Percentiles rank a stretch among this genome's conserved stretches.
Evolutionary conservation across 2,797 vertebrate genomes (phyloP).

Genomic region (Scolopax bukidnonensis): DNA sequence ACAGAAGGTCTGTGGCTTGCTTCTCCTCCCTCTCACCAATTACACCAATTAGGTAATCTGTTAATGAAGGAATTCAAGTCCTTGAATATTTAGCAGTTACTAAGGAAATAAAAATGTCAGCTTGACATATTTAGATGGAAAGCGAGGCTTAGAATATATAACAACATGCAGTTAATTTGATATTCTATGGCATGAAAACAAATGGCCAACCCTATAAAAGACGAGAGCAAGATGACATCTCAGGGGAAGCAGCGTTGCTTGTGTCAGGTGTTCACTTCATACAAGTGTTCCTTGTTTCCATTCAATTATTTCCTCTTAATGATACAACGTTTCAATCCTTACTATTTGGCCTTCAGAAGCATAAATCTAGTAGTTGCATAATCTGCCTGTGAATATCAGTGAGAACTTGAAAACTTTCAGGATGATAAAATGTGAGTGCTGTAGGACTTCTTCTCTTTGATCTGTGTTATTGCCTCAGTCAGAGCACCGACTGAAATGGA

Average conservation of each 20-base stretch:
- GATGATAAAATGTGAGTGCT: conserved; percentile 16
- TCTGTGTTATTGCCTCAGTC: neutral
- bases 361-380: conserved; percentile 22
- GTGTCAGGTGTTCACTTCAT: neutral
- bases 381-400: conserved; percentile 26
- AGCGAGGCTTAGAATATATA: neutral
- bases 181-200: neutral
- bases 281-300: neutral
- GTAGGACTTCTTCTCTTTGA: conserved; percentile 17
- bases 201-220: conserved; percentile 8
- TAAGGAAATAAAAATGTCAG: conserved; percentile 6
- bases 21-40: neutral
- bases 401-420: conserved; percentile 10
- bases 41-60: neutral
- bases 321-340: neutral
- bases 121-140: conserved; percentile 10
- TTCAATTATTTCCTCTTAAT: conserved; percentile 3
- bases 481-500: conserved; percentile 28
- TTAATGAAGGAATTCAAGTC: neutral
- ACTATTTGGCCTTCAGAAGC: conserved; percentile 12
- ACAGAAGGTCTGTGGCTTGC: neutral
- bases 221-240: neutral
- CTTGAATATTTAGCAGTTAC: neutral
- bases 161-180: neutral
- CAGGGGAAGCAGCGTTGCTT: neutral